Percentiles rank a stretch among this genome's conserved stretches.
Conservation (phyloP, 2,888 invertebrate species). For the Linyphia triangularis region DNA sequence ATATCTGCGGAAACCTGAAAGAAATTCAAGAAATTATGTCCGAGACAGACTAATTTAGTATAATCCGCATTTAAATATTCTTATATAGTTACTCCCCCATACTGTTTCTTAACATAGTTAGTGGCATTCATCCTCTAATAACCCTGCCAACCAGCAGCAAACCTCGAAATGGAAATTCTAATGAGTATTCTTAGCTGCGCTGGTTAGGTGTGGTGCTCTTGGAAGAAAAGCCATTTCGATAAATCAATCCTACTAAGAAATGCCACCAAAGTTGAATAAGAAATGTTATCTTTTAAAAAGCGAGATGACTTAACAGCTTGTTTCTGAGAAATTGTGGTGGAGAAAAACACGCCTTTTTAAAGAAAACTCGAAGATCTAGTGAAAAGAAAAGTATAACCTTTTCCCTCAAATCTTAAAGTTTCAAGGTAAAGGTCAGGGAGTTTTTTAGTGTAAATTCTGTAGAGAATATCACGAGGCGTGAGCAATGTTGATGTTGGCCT, state of each 20-base stretch:
- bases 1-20: too few species aligned
- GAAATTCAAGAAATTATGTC: too few species aligned
- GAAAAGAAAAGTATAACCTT: background rate
- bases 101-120: too few species aligned
- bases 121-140: too few species aligned
- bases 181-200: background rate
- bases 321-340: background rate
- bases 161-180: background rate
- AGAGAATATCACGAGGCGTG: too few species aligned
- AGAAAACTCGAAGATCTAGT: background rate
- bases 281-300: background rate
- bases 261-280: background rate
- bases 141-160: too few species aligned
- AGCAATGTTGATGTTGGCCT: too few species aligned
- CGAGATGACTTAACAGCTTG: too few species aligned
- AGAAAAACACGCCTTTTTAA: background rate
- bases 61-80: too few species aligned
- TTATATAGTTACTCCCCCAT: too few species aligned
- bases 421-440: background rate
- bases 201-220: background rate
- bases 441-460: too few species aligned
- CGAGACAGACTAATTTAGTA: too few species aligned
- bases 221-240: background rate
- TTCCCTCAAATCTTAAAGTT: background rate
- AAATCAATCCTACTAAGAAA: background rate